Percentiles rank a stretch among this genome's conserved stretches.
Conservation (phyloP, 1,140 invertebrate species). For the Scaptomyza hsui region DNA sequence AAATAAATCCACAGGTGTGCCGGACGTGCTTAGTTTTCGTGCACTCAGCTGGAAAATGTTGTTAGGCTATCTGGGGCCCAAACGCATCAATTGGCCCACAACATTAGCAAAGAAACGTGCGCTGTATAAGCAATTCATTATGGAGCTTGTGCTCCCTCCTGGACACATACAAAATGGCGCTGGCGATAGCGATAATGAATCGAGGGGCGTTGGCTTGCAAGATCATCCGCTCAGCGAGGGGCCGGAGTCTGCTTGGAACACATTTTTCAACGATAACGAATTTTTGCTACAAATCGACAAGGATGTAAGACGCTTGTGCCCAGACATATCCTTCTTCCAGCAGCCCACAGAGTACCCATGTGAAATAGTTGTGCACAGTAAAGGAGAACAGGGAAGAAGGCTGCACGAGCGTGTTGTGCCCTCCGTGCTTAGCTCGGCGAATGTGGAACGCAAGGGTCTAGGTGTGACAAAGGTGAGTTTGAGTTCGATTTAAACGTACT, state of each 20-base stretch:
- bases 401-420: conserved; percentile 95
- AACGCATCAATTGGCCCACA: conserved; percentile 87
- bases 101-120: conserved; percentile 89
- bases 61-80: conserved; percentile 91
- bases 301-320: conserved; percentile 96
- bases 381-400: conserved; percentile 88
- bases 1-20: conserved; percentile 88
- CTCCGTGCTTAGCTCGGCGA: conserved; percentile 93
- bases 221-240: conserved; percentile 97
- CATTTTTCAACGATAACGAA: conserved; percentile 98
- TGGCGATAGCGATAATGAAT: conserved; percentile 68
- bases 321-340: conserved; percentile 99
- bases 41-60: conserved; percentile 93
- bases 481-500: not conserved
- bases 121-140: conserved; percentile 93
- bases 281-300: conserved; percentile 97
- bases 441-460: conserved; percentile 93
- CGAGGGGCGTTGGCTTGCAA: conserved; percentile 77
- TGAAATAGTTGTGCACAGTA: conserved; percentile 89
- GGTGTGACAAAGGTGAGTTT: conserved; percentile 92
- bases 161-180: conserved; percentile 87
- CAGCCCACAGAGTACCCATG: conserved; percentile 94
- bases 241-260: conserved; percentile 96
- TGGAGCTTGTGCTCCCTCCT: conserved; percentile 92
- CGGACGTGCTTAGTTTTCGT: conserved; percentile 91